Base-by-base conservation (phyloP, 2,797 vertebrate genomes). In the Lutjanus argentimaculatus region DNA sequence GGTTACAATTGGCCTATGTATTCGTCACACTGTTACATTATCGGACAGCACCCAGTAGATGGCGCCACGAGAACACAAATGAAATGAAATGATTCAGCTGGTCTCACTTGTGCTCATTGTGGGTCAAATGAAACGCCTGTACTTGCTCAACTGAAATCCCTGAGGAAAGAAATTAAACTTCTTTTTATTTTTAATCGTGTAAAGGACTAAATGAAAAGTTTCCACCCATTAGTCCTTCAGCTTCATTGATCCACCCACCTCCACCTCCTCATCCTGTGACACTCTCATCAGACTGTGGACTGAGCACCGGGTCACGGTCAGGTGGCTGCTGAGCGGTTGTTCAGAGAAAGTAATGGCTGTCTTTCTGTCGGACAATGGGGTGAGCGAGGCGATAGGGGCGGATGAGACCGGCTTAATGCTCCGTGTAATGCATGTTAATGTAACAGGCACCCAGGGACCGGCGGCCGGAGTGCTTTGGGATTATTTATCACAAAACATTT, bases 401-500 rank as follows among this genome's bases (percentile, higher is more conserved):
- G 93, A 89, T 92, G 92, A 93, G 90, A 91, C 61, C 87, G 67
- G 87, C 80, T 94, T 95, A 95, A 94, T 91, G 86, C 88, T 90
- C 88, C 92, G 92, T 95, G 95, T 93, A 93, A 95, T 94, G 95
- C 94, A 95, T 96, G 94, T 93, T 93, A 96, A 96, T 96, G 91
- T 94, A 89, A 89, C 90, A 83, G 89, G 90, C 91, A 93, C 92
- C 89, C 75, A 88, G 91, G 93, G 90, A 85, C 81, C 82, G 70
- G 62, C 85, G 88, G 84, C 70, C 88, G 75, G 62, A 90, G 89
- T 76, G 90, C 92, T 92, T 84, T 88, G 92, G 95, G 95, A 96
- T 96, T 96, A 96, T 96, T 96, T 95, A 94, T 95, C 94, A 92
- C 90, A 95, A 96, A 96, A 96, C 95, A 96, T 96, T 96, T 96